phyloP scores from a whole-genome alignment of 2,113 vertebrate species.

The Corvus hawaiiensis region DNA sequence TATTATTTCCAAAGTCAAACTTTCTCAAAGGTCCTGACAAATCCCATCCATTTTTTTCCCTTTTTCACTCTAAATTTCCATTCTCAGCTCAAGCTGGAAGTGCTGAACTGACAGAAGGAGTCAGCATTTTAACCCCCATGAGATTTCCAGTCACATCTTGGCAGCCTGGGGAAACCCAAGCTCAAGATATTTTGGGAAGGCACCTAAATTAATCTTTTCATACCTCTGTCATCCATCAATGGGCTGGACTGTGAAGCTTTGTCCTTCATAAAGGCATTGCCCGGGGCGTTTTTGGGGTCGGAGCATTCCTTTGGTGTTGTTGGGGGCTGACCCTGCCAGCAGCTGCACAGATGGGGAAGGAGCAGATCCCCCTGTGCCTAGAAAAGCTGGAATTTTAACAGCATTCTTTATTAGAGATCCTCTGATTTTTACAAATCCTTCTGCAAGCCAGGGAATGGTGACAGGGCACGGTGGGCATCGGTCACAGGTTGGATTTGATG shows the following conservation, averaged over 20 bases:
- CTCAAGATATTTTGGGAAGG: not conserved
- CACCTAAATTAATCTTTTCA: not conserved
- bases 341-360: rapidly evolving
- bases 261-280: not conserved
- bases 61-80: not conserved
- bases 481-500: rapidly evolving
- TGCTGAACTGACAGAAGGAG: not conserved
- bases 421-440: not conserved
- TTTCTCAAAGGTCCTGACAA: not conserved
- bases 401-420: not conserved
- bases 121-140: not conserved
- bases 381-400: not conserved
- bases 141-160: not conserved
- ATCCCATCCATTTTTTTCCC: not conserved
- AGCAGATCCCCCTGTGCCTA: not conserved
- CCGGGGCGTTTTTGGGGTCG: not conserved
- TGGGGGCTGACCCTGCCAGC: not conserved
- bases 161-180: not conserved
- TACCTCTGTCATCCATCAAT: not conserved
- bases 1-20: not conserved
- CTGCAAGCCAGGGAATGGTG: rapidly evolving
- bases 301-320: not conserved
- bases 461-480: rapidly evolving
- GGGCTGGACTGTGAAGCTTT: not conserved
- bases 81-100: not conserved